Evolutionary conservation across 53 echinoderm and acorn worm genomes (phyloP).

Genomic region (Holothuria scabra): DNA sequence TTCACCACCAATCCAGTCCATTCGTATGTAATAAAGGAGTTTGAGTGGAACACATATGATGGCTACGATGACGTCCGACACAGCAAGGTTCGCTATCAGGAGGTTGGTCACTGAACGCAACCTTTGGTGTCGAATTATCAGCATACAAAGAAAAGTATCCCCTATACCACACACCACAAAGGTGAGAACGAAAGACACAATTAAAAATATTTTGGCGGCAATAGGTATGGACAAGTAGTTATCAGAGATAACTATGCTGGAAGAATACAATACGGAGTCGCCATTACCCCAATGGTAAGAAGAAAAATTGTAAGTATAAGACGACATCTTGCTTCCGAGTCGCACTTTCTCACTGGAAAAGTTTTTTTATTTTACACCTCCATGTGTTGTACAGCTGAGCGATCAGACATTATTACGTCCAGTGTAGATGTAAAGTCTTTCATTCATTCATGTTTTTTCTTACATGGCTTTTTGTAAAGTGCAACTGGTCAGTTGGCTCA

Average conservation of each 20-base stretch:
- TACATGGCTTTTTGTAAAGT: too few relatives aligned
- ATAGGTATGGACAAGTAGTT: background rate
- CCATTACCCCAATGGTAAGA: too few relatives aligned
- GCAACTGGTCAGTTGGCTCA: too few relatives aligned
- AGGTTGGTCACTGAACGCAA: constrained; percentile 94
- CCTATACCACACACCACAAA: constrained; percentile 88
- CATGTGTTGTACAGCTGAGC: too few relatives aligned
- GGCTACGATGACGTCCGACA: constrained; percentile 88
- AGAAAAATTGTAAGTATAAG: too few relatives aligned
- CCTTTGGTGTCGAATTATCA: constrained; percentile 75
- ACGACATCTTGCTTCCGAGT: too few relatives aligned
- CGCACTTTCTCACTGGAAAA: too few relatives aligned
- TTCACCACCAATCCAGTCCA: constrained; percentile 78
- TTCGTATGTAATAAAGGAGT: constrained; percentile 76
- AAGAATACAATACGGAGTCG: too few relatives aligned
- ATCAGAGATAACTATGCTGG: background rate
- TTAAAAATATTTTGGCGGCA: constrained; percentile 64
- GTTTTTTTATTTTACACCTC: too few relatives aligned
- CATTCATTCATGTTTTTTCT: too few relatives aligned
- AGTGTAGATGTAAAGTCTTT: too few relatives aligned
- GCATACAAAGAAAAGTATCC: constrained; percentile 80
- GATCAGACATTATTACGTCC: too few relatives aligned
- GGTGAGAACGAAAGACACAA: constrained; percentile 70
- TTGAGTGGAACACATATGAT: constrained; percentile 82
- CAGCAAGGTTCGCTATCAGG: constrained; percentile 87